Conservation (phyloP, 2,797 vertebrate species). For the Natrix natrix region DNA sequence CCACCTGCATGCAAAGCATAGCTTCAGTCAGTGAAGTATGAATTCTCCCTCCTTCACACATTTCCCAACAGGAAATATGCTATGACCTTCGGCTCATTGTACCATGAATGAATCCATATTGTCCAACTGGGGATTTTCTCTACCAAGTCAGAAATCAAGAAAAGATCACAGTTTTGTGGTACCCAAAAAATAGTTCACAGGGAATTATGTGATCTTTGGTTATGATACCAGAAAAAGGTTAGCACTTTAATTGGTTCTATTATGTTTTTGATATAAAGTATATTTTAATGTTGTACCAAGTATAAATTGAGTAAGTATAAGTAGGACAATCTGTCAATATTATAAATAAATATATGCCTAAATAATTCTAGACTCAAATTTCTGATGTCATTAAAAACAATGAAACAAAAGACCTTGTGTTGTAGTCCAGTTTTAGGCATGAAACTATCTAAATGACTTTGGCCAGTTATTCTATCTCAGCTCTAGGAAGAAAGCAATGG, state of each 20-base stretch:
- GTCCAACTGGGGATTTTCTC: background rate
- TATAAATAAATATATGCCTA: background rate
- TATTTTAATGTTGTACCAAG: background rate
- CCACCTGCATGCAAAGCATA: background rate
- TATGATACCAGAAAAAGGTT: background rate
- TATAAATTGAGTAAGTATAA: background rate
- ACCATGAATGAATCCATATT: background rate
- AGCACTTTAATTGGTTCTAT: background rate
- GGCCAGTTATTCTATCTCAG: background rate
- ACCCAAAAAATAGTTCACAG: background rate
- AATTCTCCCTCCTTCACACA: background rate
- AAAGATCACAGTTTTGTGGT: background rate
- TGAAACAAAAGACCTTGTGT: background rate
- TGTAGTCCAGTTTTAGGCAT: background rate
- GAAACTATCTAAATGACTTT: background rate
- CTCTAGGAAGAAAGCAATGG: background rate
- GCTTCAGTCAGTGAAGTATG: background rate
- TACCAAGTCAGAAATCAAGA: background rate
- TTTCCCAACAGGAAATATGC: background rate
- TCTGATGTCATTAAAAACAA: background rate
- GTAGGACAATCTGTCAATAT: background rate
- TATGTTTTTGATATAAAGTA: background rate
- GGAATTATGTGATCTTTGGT: conserved; percentile 17
- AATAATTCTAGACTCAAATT: background rate
- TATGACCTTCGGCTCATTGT: background rate